Conservation (phyloP, 2,113 vertebrate species). For the Cyprinus carpio region DNA sequence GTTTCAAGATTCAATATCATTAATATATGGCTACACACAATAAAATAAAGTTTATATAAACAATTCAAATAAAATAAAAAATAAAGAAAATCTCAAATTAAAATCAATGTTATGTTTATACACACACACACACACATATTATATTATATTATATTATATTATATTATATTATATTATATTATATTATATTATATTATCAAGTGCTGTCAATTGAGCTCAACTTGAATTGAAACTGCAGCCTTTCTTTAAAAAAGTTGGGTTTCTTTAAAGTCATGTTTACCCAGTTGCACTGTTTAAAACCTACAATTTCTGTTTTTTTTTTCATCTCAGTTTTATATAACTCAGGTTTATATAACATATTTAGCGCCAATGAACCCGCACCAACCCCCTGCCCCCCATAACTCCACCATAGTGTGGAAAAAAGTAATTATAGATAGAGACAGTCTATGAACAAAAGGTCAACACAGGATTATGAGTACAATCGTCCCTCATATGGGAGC, state of each 20-base stretch:
- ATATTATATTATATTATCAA: neutral
- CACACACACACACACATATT: too few species aligned
- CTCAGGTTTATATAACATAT: conserved; percentile 50
- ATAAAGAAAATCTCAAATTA: too few species aligned
- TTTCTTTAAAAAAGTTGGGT: neutral
- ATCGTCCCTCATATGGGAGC: conserved; percentile 64
- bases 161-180: neutral
- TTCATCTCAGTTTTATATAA: neutral
- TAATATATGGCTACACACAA: too few species aligned
- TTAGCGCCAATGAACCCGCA: conserved; percentile 52
- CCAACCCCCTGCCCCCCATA: conserved; percentile 52
- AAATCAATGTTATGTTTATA: too few species aligned
- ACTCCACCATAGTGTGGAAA: conserved; percentile 64
- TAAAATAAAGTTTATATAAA: too few species aligned
- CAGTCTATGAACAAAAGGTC: conserved; percentile 67
- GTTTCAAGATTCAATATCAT: too few species aligned
- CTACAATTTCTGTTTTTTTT: conserved; percentile 3
- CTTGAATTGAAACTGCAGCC: neutral
- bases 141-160: neutral
- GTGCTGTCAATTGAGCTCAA: neutral
- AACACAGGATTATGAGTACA: conserved; percentile 51
- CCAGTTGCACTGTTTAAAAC: neutral
- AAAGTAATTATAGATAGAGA: conserved; percentile 78
- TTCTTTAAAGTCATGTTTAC: neutral
- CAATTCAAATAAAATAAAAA: too few species aligned